Conservation (phyloP, 2,113 vertebrate species). For the Grammomys dolichurus region DNA sequence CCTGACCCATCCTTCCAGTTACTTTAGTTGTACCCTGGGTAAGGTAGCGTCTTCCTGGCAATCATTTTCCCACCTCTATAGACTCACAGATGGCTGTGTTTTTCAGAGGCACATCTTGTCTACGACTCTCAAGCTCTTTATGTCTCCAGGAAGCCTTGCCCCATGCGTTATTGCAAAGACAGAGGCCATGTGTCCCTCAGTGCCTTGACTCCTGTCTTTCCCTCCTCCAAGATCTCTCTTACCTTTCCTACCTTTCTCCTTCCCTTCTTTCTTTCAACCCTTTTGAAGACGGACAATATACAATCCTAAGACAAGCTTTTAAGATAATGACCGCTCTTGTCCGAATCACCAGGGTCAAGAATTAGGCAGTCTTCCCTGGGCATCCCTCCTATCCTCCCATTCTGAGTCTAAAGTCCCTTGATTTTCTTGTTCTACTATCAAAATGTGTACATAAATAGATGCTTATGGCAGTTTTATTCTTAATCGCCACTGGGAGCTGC, state of each 20-base stretch:
- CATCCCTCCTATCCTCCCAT: too few relatives aligned
- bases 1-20: neutral
- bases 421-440: neutral
- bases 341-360: neutral
- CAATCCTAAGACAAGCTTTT: neutral
- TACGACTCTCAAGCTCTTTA: neutral
- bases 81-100: neutral
- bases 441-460: neutral
- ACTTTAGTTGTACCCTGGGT: neutral
- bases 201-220: neutral
- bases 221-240: neutral
- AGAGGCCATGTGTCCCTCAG: neutral
- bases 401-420: neutral
- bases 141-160: neutral
- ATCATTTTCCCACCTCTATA: neutral
- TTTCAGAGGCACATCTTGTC: neutral
- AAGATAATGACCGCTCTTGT: neutral
- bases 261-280: neutral
- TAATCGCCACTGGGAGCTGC: neutral
- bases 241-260: too few relatives aligned
- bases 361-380: neutral
- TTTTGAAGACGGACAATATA: neutral
- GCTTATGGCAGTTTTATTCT: neutral
- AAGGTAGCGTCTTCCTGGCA: neutral
- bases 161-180: neutral